Percentiles rank a stretch among this genome's conserved stretches.
Conservation (phyloP, 2,797 vertebrate genomes). For the Chelmon rostratus region DNA sequence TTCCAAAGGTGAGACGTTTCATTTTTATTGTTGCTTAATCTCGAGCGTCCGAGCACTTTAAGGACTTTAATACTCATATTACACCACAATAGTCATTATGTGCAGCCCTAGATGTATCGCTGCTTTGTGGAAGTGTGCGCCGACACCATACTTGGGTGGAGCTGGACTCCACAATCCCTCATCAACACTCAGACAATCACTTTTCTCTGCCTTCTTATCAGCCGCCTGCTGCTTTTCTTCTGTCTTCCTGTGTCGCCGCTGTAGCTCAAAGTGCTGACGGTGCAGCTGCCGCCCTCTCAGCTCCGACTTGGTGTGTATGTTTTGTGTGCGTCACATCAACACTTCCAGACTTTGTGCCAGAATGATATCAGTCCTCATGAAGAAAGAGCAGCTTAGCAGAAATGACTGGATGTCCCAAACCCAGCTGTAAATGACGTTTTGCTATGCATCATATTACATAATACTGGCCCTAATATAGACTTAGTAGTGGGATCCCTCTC, state of each 20-base stretch:
- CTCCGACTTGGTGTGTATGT: conserved; percentile 17
- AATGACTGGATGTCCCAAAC: conserved; percentile 17
- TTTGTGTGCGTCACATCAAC: conserved; percentile 36
- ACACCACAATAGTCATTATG: too few species aligned
- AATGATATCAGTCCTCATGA: conserved; percentile 59
- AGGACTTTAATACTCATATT: too few species aligned
- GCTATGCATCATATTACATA: conserved; percentile 1
- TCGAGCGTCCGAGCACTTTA: too few species aligned
- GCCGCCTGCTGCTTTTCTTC: conserved; percentile 30
- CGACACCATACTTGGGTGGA: background rate
- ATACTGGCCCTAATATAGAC: background rate
- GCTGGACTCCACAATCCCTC: background rate
- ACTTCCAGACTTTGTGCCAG: conserved; percentile 14
- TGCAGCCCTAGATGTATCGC: background rate
- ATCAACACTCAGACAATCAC: background rate
- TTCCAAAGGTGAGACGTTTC: too few species aligned
- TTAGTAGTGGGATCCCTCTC: background rate
- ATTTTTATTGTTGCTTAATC: too few species aligned
- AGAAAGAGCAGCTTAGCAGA: conserved; percentile 57
- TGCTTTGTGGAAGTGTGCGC: background rate
- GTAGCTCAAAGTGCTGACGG: conserved; percentile 56
- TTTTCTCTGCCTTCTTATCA: conserved; percentile 45
- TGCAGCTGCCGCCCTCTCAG: conserved; percentile 29
- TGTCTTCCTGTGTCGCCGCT: conserved; percentile 55
- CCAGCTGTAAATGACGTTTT: background rate